Evolutionary conservation across 1,140 invertebrate genomes (phyloP).

Genomic region (Meloidogyne hapla): DNA sequence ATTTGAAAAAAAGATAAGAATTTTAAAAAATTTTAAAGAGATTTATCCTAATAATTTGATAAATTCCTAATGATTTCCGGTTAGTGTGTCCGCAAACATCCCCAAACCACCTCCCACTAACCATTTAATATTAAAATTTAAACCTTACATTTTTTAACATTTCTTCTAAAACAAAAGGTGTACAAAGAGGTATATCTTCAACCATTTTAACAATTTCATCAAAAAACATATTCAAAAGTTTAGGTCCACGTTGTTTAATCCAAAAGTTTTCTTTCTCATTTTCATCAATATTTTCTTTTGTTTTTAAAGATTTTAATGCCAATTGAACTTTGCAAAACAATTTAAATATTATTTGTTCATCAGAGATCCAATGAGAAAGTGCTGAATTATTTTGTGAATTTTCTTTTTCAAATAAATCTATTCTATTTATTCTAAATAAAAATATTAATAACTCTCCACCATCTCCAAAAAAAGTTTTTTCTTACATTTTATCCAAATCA

Average conservation of each 20-base stretch:
- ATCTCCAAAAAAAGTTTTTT: background rate
- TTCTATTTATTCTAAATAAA: constrained; percentile 13
- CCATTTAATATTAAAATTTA: background rate
- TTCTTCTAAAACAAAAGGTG: constrained; percentile 15
- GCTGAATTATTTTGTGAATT: constrained; percentile 7
- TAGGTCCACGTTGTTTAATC: background rate
- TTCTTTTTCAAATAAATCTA: background rate
- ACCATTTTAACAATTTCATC: background rate
- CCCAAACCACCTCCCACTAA: no score
- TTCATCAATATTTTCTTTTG: background rate
- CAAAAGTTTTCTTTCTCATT: background rate
- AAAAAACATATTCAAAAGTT: constrained; percentile 1
- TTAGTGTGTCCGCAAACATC: no score
- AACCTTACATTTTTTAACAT: constrained; percentile 6
- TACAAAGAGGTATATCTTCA: background rate
- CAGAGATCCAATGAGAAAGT: constrained; percentile 16
- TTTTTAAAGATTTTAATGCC: background rate
- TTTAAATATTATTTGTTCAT: constrained; percentile 14
- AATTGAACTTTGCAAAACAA: constrained; percentile 27
- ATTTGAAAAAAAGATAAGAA: background rate
- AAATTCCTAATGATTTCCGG: no score
- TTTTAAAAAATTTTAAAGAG: no score
- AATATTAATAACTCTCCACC: background rate
- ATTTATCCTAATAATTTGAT: no score
- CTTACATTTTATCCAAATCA: constrained; percentile 25